phyloP scores from a whole-genome alignment of 1,140 invertebrate genomes.

The Olivierus martensii region DNA sequence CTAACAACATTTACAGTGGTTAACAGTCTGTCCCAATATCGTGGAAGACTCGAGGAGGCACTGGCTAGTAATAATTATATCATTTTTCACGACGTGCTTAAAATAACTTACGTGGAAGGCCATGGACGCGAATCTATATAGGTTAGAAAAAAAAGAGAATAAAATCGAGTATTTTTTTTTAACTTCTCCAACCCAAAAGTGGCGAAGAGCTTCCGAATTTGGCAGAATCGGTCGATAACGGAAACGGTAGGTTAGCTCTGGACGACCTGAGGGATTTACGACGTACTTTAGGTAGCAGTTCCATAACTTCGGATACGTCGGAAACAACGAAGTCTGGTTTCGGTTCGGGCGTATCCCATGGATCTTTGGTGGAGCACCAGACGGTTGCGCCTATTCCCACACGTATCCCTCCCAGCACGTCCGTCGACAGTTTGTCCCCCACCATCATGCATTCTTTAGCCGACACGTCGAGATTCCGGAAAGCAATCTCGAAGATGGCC shows the following conservation, averaged over 20 bases:
- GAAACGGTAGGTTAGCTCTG: neutral
- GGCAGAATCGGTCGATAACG: neutral
- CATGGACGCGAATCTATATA: too few relatives aligned
- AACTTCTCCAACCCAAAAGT: too few relatives aligned
- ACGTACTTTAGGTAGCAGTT: constrained; percentile 3
- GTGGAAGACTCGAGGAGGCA: too few relatives aligned
- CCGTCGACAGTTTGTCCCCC: constrained; percentile 69
- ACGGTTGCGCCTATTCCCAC: constrained; percentile 58
- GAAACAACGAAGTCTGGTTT: constrained; percentile 24
- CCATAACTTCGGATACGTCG: constrained; percentile 12
- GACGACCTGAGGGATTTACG: neutral
- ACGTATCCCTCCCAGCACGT: constrained; percentile 61
- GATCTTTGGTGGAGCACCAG: constrained; percentile 45
- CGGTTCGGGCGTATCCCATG: constrained; percentile 2
- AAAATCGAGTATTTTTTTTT: too few relatives aligned
- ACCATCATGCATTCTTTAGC: constrained; percentile 65
- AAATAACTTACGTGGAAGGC: too few relatives aligned
- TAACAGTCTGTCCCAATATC: too few relatives aligned
- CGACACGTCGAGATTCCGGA: constrained; percentile 50
- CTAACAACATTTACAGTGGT: too few relatives aligned
- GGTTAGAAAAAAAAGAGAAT: too few relatives aligned
- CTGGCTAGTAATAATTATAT: too few relatives aligned
- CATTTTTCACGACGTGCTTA: too few relatives aligned
- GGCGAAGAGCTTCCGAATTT: too few relatives aligned
- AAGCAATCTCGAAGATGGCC: constrained; percentile 52